These are phyloP conservation scores for Baccha elongata DNA, from an alignment of 2,888 invertebrate genomes.

Conservation along the genomic window DNA sequence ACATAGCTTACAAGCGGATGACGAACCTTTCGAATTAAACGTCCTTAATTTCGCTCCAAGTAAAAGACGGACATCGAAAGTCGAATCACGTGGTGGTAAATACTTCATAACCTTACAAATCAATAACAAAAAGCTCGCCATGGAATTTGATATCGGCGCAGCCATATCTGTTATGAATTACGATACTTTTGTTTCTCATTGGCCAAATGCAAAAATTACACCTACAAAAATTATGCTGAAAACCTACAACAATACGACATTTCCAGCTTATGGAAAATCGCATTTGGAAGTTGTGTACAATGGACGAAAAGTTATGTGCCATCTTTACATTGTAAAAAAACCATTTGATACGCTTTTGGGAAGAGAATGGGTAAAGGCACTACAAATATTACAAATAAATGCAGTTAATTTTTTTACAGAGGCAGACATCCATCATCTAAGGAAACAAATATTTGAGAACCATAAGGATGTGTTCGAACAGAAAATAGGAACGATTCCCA, in stretches of 20 bases:
- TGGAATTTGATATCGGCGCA: slow-evolving; percentile 12
- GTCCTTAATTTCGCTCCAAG: neutral
- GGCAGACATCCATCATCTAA: slow-evolving; percentile 6
- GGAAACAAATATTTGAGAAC: slow-evolving; percentile 26
- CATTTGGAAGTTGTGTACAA: slow-evolving; percentile 1
- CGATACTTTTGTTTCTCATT: neutral
- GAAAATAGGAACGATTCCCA: slow-evolving; percentile 43
- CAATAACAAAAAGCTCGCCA: slow-evolving; percentile 12
- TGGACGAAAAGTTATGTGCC: too few relatives aligned
- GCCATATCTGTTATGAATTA: neutral
- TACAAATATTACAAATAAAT: slow-evolving; percentile 6
- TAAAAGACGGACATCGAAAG: neutral
- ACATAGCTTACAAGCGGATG: neutral
- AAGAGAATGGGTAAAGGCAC: slow-evolving; percentile 4
- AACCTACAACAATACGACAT: too few relatives aligned
- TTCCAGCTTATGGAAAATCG: slow-evolving; percentile 4
- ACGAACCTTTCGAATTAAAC: slow-evolving; percentile 16
- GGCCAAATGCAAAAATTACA: neutral
- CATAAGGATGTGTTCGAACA: slow-evolving; percentile 39
- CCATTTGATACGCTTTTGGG: neutral
- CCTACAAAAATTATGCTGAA: too few relatives aligned
- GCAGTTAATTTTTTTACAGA: slow-evolving; percentile 8
- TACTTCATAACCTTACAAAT: slow-evolving; percentile 23
- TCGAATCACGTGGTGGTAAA: slow-evolving; percentile 26
- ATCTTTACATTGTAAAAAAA: slow-evolving; percentile 4